Conservation (phyloP, 2,888 invertebrate species). For the Polydrusus cervinus region DNA sequence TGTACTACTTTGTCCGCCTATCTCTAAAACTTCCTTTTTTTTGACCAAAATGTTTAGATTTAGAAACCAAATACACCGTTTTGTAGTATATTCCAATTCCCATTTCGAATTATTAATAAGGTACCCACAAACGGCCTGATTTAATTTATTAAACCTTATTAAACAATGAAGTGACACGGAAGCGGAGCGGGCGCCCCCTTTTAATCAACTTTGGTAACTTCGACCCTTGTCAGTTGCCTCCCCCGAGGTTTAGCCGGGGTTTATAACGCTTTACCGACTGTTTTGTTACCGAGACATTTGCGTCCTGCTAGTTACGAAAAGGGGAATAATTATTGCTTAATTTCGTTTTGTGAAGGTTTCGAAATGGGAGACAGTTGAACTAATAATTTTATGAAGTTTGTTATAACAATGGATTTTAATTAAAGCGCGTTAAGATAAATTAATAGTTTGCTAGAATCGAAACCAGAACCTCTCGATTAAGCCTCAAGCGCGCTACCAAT, state of each 20-base stretch:
- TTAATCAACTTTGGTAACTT: constrained; percentile 39
- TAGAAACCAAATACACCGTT: too few species aligned
- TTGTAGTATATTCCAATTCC: not conserved
- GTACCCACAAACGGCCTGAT: constrained; percentile 19
- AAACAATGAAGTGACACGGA: constrained; percentile 44
- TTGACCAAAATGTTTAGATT: too few species aligned
- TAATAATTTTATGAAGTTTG: constrained; percentile 12
- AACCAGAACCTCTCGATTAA: too few species aligned
- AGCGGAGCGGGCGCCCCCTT: constrained; percentile 35
- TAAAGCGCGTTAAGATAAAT: not conserved
- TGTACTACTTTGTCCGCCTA: too few species aligned
- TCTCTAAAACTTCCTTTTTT: too few species aligned
- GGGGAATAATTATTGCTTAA: constrained; percentile 23
- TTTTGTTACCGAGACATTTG: constrained; percentile 27
- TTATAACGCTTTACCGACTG: constrained; percentile 30
- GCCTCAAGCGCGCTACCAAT: too few species aligned
- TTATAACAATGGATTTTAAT: not conserved
- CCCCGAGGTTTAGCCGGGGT: constrained; percentile 21
- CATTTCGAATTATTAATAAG: constrained; percentile 10
- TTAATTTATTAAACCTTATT: constrained; percentile 47
- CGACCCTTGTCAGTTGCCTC: constrained; percentile 39
- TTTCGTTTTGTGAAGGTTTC: constrained; percentile 11
- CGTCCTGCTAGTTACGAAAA: constrained; percentile 21
- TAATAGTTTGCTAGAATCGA: too few species aligned
- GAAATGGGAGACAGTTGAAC: not conserved